Base-by-base conservation (phyloP, 92 coral and sea anemone species). In the Epizoanthus illoricatus region DNA sequence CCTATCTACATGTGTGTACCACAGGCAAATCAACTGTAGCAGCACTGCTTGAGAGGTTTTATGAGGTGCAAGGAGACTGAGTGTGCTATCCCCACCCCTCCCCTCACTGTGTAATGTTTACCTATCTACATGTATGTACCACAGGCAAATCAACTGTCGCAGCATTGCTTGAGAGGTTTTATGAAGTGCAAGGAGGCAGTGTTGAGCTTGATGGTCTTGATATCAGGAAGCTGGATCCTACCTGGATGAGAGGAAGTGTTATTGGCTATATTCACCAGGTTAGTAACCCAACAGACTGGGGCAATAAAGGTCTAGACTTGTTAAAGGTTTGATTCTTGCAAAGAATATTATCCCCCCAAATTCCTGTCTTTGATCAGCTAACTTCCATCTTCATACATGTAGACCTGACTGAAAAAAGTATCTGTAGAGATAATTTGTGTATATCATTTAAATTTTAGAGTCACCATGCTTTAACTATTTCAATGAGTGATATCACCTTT, bases 211-310 rank as follows among this genome's bases (percentile, higher is more conserved):
- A 93, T 90, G 96, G 93, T 47, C 86, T 84, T 86, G 87, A 90
- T 66, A 81, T 96, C 73, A 86, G 80, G 47, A 61, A 18, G 39
- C 86, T 96, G 69, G 97, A 93, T 91, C 99, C 99, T 59, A 88
- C 99, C 5, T 96, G 99, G 99, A 89, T 96, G 84, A 88, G 99
- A 81, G 98, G 95, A 36, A 81, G 84, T 20, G 93, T 90, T 45
- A 90, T 96, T 65, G 99, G 99, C 4, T 96, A 87, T 90, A 96
- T 96, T 80, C 94, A 96, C 72, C 99, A 96, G 98, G 99, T 96
- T 79, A 40, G 65, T 11, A 64, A n/a, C 40, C 24, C 15, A 11
- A 19, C 11, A 49, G 45, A 28, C 60, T 19, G 11, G 3, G 23
- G 3, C 40, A 2, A 21, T 65, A 16, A 20, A 65, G 24, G 70